Percentiles rank a stretch among this genome's conserved stretches.
Conservation (phyloP, 1,140 invertebrate species). For the Calliopsis andreniformis region DNA sequence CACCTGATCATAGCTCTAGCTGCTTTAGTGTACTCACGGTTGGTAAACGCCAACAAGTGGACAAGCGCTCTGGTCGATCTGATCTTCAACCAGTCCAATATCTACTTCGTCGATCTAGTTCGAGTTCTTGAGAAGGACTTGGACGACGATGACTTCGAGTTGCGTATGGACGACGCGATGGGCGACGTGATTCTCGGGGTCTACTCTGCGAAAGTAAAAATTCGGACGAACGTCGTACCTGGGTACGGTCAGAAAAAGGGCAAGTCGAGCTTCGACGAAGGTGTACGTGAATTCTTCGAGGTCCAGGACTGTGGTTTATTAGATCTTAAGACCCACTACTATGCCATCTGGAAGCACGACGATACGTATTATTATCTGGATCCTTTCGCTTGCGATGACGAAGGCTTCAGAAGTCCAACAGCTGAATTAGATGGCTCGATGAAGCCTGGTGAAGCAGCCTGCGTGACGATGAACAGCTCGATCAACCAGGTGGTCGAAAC, state of each 20-base stretch:
- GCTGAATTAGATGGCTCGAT: constrained; percentile 29
- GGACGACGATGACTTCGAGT: constrained; percentile 65
- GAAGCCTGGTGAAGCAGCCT: constrained; percentile 64
- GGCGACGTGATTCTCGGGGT: constrained; percentile 76
- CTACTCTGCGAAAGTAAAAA: constrained; percentile 75
- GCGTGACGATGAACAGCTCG: constrained; percentile 75
- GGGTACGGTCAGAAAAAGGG: constrained; percentile 67
- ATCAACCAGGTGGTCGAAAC: constrained; percentile 71
- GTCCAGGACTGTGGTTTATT: constrained; percentile 61
- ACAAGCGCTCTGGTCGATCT: constrained; percentile 71
- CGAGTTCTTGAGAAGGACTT: constrained; percentile 70
- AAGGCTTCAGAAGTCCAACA: constrained; percentile 69
- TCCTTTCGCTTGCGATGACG: constrained; percentile 74
- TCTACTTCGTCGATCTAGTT: constrained; percentile 75
- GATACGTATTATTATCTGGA: constrained; percentile 76
- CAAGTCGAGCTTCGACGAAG: constrained; percentile 62
- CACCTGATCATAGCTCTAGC: constrained; percentile 72
- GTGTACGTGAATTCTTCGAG: constrained; percentile 70
- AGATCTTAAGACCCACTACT: constrained; percentile 73
- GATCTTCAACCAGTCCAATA: constrained; percentile 78
- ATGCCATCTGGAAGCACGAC: constrained; percentile 75
- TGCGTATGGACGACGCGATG: constrained; percentile 70
- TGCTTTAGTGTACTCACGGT: constrained; percentile 72
- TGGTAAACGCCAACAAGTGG: constrained; percentile 75
- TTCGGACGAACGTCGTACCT: constrained; percentile 70